Conservation (phyloP, 2,888 invertebrate genomes). For the Allophyes oxyacanthae region DNA sequence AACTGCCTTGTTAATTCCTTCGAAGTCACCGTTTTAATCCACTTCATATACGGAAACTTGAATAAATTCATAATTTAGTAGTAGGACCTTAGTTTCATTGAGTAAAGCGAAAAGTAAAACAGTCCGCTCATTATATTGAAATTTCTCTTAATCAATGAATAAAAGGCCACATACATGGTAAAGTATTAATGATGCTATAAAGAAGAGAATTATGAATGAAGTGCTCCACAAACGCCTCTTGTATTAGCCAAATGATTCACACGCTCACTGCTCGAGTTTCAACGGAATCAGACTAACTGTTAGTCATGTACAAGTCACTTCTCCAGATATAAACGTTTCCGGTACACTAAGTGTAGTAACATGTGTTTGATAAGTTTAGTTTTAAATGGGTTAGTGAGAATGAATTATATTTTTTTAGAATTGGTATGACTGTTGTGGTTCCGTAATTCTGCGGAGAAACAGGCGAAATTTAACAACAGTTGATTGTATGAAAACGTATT, state of each 20-base stretch:
- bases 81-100: too few species aligned
- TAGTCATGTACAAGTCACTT: constrained; percentile 31
- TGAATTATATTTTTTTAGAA: constrained; percentile 6
- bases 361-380: constrained; percentile 33
- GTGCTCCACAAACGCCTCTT: constrained; percentile 7
- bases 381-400: background rate
- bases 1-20: too few species aligned
- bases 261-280: constrained; percentile 15
- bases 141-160: too few species aligned
- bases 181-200: constrained; percentile 15
- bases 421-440: too few species aligned
- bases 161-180: too few species aligned
- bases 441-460: background rate
- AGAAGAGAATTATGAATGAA: constrained; percentile 17
- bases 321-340: constrained; percentile 29
- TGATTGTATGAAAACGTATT: too few species aligned
- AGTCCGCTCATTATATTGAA: too few species aligned
- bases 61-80: too few species aligned
- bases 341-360: constrained; percentile 18
- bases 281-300: constrained; percentile 27
- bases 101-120: too few species aligned
- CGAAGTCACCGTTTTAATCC: too few species aligned
- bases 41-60: too few species aligned
- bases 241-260: constrained; percentile 33
- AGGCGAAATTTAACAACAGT: too few species aligned